Percentiles rank a stretch among this genome's conserved stretches.
These are phyloP conservation scores for Brachyhypopomus gauderio DNA, from an alignment of 2,113 vertebrate genomes.

Conservation along the genomic window DNA sequence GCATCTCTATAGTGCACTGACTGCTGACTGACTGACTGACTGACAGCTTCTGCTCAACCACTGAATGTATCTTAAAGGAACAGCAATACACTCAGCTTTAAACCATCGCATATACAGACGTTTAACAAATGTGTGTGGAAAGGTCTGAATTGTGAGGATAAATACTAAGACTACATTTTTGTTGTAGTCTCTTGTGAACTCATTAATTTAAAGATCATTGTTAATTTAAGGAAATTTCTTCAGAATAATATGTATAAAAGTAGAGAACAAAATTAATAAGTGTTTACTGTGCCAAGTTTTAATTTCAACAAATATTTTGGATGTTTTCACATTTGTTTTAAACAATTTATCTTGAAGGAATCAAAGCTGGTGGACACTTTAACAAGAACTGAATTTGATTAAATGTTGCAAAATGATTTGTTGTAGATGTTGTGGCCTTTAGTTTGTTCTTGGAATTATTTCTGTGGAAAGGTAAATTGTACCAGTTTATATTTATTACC, in stretches of 20 bases:
- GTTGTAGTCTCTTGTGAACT: background rate
- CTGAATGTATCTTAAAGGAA: constrained; percentile 12
- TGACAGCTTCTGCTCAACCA: constrained; percentile 39
- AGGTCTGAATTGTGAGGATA: background rate
- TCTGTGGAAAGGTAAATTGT: background rate
- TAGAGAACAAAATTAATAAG: background rate
- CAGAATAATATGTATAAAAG: background rate
- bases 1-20: constrained; percentile 75
- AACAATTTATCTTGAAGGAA: constrained; percentile 7
- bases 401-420: background rate
- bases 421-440: background rate
- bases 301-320: background rate
- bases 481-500: constrained; percentile 14
- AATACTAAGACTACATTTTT: too few species aligned
- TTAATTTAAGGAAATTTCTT: background rate
- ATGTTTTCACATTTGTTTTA: background rate
- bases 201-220: background rate
- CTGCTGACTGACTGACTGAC: constrained; percentile 57
- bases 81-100: background rate
- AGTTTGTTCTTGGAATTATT: background rate
- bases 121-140: background rate
- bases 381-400: background rate
- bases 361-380: background rate
- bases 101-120: background rate
- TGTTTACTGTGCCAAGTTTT: background rate